Percentiles rank a stretch among this genome's conserved stretches.
These are phyloP conservation scores for Alligator mississippiensis DNA, from an alignment of 2,113 vertebrate species.

Conservation along the genomic window DNA sequence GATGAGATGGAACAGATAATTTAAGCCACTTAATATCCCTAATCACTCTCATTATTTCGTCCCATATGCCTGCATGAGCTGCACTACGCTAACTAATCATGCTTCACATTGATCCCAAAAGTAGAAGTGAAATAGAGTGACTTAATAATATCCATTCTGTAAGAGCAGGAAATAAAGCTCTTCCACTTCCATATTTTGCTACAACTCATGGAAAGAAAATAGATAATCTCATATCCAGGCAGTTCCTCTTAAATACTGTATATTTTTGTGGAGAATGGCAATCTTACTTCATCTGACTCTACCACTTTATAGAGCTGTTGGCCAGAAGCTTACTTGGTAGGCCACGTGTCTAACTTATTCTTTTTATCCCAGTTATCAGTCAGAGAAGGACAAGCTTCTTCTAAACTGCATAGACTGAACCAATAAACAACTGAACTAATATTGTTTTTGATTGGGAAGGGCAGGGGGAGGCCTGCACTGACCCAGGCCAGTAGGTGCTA, in stretches of 20 bases:
- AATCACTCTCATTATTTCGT: not conserved
- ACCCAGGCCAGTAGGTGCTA: too few species aligned
- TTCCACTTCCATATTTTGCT: not conserved
- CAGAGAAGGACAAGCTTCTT: not conserved
- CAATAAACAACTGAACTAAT: too few species aligned
- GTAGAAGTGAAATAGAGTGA: not conserved
- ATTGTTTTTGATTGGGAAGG: too few species aligned
- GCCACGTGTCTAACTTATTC: too few species aligned
- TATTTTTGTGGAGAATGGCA: not conserved
- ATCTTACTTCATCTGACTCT: not conserved
- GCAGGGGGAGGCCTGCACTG: too few species aligned
- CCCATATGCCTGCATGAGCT: not conserved
- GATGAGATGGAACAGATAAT: not conserved
- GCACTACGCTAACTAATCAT: not conserved
- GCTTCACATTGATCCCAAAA: accelerated
- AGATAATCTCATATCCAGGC: not conserved
- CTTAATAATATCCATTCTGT: not conserved
- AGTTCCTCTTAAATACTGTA: not conserved
- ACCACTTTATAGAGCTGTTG: not conserved
- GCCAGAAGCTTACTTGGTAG: not conserved
- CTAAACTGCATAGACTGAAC: too few species aligned
- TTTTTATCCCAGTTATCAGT: not conserved
- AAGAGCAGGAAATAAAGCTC: not conserved
- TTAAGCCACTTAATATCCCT: not conserved
- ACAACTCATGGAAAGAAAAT: not conserved